These are phyloP conservation scores for Cygnus buccinator DNA, from an alignment of 2,113 vertebrate species.

Conservation along the genomic window DNA sequence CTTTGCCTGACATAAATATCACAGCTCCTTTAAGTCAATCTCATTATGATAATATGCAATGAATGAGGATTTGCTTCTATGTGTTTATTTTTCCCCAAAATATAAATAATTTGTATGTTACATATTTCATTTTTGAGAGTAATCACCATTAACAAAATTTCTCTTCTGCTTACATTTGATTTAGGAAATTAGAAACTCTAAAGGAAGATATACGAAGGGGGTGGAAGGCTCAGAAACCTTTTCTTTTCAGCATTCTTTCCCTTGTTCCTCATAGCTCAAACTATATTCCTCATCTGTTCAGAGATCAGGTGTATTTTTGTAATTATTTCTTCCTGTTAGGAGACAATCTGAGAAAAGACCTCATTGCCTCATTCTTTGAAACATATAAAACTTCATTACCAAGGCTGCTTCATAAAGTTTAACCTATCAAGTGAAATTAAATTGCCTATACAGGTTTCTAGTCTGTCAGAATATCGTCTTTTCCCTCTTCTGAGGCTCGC, in stretches of 20 bases:
- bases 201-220: background rate
- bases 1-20: background rate
- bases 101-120: background rate
- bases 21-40: background rate
- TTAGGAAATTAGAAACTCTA: background rate
- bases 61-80: background rate
- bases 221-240: background rate
- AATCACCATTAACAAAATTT: background rate
- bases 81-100: background rate
- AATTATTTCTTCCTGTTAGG: background rate
- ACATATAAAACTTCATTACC: background rate
- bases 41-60: background rate
- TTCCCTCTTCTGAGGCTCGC: background rate
- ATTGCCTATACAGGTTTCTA: background rate
- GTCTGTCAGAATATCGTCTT: background rate
- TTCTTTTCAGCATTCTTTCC: background rate
- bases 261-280: background rate
- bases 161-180: background rate
- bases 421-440: background rate
- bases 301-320: background rate
- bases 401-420: background rate
- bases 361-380: background rate
- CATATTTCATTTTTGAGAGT: background rate
- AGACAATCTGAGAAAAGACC: background rate
- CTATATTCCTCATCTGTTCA: background rate